Percentiles rank a stretch among this genome's conserved stretches.
Conservation (phyloP, 2,113 vertebrate species). For the Nothocercus julius region DNA sequence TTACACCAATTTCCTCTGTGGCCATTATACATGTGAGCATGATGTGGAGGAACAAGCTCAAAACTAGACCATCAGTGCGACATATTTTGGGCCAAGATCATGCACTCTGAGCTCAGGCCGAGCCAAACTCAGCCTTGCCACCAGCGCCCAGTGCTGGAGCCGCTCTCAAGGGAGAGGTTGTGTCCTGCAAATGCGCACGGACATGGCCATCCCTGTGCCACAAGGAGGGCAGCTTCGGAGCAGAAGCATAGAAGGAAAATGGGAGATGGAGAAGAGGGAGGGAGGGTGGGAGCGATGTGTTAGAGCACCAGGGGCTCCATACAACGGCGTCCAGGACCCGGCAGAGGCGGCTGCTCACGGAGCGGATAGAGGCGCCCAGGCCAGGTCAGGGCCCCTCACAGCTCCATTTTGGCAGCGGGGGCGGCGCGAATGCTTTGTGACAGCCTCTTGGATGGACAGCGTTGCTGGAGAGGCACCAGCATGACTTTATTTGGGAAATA, state of each 20-base stretch:
- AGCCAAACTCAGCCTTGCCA: neutral
- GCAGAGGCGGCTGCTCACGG: slow-evolving; percentile 32
- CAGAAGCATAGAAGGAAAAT: neutral
- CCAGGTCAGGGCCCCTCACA: slow-evolving; percentile 31
- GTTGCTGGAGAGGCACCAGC: slow-evolving; percentile 55
- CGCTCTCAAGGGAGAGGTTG: rapidly evolving
- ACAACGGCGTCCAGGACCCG: neutral
- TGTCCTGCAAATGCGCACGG: rapidly evolving
- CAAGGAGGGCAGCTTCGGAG: neutral
- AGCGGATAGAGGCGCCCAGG: neutral
- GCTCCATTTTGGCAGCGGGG: slow-evolving; percentile 23
- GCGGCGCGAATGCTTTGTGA: neutral
- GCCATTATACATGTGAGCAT: neutral
- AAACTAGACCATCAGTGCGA: neutral
- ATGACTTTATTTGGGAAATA: slow-evolving; percentile 75
- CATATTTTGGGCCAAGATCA: neutral
- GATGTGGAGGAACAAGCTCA: neutral
- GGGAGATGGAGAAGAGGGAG: neutral
- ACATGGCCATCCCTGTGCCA: rapidly evolving
- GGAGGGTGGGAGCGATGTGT: neutral
- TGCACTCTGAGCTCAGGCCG: neutral
- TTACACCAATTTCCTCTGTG: neutral
- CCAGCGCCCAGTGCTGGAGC: neutral
- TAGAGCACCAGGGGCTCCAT: rapidly evolving
- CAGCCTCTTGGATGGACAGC: neutral